Conservation (phyloP, 2,113 vertebrate species). For the Platichthys flesus region DNA sequence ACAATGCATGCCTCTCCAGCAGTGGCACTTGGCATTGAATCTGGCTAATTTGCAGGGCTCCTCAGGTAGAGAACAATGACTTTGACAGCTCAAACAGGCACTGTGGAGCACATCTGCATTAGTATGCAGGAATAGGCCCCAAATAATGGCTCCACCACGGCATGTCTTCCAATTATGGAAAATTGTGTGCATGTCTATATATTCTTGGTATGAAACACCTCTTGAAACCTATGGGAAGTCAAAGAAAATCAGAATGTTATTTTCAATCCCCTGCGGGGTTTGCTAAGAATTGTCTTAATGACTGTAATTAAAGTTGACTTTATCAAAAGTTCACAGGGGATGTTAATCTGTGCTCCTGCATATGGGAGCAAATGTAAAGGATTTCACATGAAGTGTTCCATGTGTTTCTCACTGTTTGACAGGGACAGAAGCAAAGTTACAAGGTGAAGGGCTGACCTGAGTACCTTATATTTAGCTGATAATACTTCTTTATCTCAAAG, state of each 20-base stretch:
- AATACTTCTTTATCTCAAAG: no score
- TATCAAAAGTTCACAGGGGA: background rate
- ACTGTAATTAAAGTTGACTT: slow-evolving; percentile 1
- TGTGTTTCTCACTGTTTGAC: no score
- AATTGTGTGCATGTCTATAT: slow-evolving; percentile 60
- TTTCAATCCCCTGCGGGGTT: background rate
- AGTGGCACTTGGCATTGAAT: slow-evolving; percentile 66
- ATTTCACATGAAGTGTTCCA: background rate
- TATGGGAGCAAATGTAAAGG: background rate
- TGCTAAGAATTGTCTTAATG: background rate
- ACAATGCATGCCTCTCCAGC: slow-evolving; percentile 51
- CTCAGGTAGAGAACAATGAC: slow-evolving; percentile 77
- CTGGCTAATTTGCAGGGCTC: slow-evolving; percentile 72
- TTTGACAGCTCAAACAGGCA: slow-evolving; percentile 77
- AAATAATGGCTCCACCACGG: slow-evolving; percentile 59
- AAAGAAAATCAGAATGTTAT: slow-evolving; percentile 15
- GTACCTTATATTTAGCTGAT: background rate
- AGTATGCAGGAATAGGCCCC: slow-evolving; percentile 61
- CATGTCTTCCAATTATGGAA: slow-evolving; percentile 73
- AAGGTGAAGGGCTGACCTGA: background rate
- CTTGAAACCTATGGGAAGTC: slow-evolving; percentile 25
- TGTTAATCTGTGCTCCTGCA: background rate
- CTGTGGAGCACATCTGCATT: slow-evolving; percentile 77
- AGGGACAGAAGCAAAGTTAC: background rate
- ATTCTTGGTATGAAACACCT: slow-evolving; percentile 40